A percentile compares a stretch with the other conserved stretches of the same genome.
These are phyloP conservation scores for Anadara kagoshimensis DNA, from an alignment of 1,140 invertebrate genomes.

Conservation along the genomic window DNA sequence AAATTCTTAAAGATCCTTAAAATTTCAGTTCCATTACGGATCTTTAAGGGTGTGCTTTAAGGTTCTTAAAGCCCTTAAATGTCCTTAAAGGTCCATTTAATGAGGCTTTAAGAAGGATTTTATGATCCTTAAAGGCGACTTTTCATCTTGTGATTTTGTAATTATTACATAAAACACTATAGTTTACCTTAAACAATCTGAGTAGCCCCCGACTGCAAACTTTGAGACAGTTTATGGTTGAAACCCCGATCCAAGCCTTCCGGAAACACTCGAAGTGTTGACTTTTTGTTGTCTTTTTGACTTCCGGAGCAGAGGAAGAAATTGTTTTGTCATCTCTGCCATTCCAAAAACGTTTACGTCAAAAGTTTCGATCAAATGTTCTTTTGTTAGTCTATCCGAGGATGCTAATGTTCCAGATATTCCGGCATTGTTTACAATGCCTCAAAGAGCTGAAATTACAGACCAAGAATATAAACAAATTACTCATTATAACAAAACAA, in stretches of 20 bases:
- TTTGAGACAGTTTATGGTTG: conserved; percentile 26
- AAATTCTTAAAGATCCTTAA: too few species aligned
- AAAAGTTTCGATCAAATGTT: conserved; percentile 11
- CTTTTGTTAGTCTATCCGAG: conserved; percentile 3
- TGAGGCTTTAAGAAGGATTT: too few species aligned
- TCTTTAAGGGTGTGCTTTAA: too few species aligned
- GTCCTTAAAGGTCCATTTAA: too few species aligned
- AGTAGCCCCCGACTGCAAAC: conserved; percentile 27
- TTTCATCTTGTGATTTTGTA: too few species aligned
- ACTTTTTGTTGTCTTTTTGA: conserved; percentile 31
- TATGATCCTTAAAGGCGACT: too few species aligned
- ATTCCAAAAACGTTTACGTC: conserved; percentile 35
- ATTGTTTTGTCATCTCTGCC: conserved; percentile 29
- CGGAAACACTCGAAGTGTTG: conserved; percentile 24
- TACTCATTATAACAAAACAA: too few species aligned
- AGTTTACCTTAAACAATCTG: conserved; percentile 21
- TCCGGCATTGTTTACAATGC: conserved; percentile 42
- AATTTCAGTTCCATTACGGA: too few species aligned
- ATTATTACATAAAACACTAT: background rate
- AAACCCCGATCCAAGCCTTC: background rate
- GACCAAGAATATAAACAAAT: too few species aligned
- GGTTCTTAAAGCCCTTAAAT: too few species aligned
- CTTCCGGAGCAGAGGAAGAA: conserved; percentile 37
- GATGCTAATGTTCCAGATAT: conserved; percentile 1
- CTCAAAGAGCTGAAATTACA: conserved; percentile 32